Evolutionary conservation across 2,888 invertebrate species (phyloP), one percentile per base, ranked within the genome.

Genomic region (Platypus cylindrus): DNA sequence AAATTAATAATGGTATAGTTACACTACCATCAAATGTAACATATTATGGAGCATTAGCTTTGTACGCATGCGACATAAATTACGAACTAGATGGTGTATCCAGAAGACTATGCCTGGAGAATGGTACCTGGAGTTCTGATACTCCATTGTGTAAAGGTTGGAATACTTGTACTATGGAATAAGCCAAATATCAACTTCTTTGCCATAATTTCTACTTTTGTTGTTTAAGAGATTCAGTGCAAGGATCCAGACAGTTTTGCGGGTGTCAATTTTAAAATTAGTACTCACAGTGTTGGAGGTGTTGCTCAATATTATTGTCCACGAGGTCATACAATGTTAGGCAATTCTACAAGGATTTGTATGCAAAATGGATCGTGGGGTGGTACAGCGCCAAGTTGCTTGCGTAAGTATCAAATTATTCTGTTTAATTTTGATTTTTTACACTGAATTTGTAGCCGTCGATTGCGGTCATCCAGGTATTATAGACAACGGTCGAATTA

Each of bases 121-220:
- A 90, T 53, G 87, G 82, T 31, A 87, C 86, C 0, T 91, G 90
- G 91, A 85, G 86, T 51, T 81, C 84, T 12, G 83, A 82, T 38
- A 64, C 77, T 0, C 89, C 90, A 0, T 56, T 64, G n/a, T 91
- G 91, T 55, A 72, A 71, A 66, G 82, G 84, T 82, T 61, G 5
- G 8, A n/a, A n/a, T n/a, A n/a, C n/a, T n/a, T n/a, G n/a, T n/a
- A n/a, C n/a, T n/a, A n/a, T n/a, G n/a, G 5, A n/a, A 12, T 27
- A 14, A 24, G 16, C n/a, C n/a, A n/a, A n/a, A n/a, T n/a, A n/a
- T n/a, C n/a, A n/a, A n/a, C n/a, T n/a, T n/a, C n/a, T n/a, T n/a
- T n/a, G n/a, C n/a, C 17, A 28, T 7, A 5, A 5, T 28, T 3
- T 13, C 28, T 11, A 7, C 14, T 14, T 36, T 32, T 5, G 16